Conservation (phyloP, 2,797 vertebrate genomes). For the Ataeniobius toweri region DNA sequence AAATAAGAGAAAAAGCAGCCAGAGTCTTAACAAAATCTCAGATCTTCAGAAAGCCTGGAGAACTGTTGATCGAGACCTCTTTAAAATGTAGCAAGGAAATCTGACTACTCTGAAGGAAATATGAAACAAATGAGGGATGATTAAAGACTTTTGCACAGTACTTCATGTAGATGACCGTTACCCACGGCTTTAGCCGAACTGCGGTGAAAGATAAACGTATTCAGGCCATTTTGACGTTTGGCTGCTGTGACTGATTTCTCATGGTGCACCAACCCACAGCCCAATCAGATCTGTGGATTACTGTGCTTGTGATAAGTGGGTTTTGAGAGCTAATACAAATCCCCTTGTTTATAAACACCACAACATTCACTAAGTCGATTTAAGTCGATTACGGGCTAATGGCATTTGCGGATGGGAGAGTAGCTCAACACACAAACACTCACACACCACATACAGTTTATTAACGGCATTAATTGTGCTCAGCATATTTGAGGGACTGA, state of each 20-base stretch:
- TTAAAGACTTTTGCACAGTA: neutral
- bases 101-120: too few species aligned
- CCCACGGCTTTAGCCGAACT: neutral
- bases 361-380: conserved; percentile 65
- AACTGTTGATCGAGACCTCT: neutral
- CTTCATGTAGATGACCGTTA: neutral
- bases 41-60: neutral
- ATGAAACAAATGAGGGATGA: neutral
- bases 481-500: conserved; percentile 32
- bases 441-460: conserved; percentile 11
- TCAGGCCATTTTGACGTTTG: neutral
- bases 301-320: conserved; percentile 68
- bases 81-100: neutral
- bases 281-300: conserved; percentile 73
- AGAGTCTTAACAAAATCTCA: neutral
- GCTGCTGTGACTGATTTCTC: conserved; percentile 27
- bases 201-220: neutral
- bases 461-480: conserved; percentile 33
- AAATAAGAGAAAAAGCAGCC: neutral
- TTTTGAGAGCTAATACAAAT: conserved; percentile 72
- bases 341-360: conserved; percentile 74
- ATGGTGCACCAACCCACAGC: conserved; percentile 30
- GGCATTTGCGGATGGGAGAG: conserved; percentile 40
- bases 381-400: conserved; percentile 72
- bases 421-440: conserved; percentile 24